A percentile compares a stretch with the other conserved stretches of the same genome.
Evolutionary conservation across 1,140 invertebrate genomes (phyloP).

Genomic region (Antheraea pernyi): DNA sequence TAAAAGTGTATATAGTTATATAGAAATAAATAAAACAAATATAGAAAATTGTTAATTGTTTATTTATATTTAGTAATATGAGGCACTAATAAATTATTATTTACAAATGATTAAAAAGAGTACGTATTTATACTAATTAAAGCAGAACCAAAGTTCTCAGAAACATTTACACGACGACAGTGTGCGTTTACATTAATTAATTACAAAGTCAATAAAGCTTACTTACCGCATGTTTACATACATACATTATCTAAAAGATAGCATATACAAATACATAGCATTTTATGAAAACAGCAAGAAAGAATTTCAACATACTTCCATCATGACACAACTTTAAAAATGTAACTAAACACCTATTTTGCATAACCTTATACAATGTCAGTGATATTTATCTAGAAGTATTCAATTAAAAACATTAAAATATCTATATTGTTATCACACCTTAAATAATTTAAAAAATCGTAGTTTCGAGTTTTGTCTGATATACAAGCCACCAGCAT

Average conservation of each 20-base stretch:
- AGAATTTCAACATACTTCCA: too few relatives aligned
- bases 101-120: constrained; percentile 60
- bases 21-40: constrained; percentile 27
- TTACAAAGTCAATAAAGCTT: constrained; percentile 35
- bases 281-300: background rate
- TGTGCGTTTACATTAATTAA: background rate
- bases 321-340: too few relatives aligned
- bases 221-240: constrained; percentile 20
- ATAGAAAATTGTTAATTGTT: constrained; percentile 53
- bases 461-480: too few relatives aligned
- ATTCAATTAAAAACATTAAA: too few relatives aligned
- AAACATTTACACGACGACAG: constrained; percentile 37
- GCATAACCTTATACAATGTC: too few relatives aligned
- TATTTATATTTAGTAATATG: constrained; percentile 34
- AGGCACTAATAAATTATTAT: constrained; percentile 18
- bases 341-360: too few relatives aligned
- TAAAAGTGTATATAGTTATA: background rate
- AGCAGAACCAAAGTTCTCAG: constrained; percentile 69
- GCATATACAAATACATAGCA: background rate
- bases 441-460: too few relatives aligned
- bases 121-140: constrained; percentile 63
- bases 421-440: too few relatives aligned
- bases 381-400: too few relatives aligned
- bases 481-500: too few relatives aligned
- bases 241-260: constrained; percentile 9